Conservation (phyloP, 2,797 vertebrate species). For the Phalloptychus januarius region DNA sequence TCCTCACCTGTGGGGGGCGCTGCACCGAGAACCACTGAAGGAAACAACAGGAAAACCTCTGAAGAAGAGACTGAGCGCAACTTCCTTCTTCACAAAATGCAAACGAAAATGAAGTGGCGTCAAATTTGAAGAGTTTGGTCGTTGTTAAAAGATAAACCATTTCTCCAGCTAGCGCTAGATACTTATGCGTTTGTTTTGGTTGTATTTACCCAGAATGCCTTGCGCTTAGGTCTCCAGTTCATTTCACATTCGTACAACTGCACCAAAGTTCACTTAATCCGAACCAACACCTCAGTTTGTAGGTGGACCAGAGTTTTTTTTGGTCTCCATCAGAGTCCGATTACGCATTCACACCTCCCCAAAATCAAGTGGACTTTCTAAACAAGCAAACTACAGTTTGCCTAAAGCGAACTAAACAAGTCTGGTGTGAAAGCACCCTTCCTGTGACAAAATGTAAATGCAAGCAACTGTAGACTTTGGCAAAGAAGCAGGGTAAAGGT, state of each 20-base stretch:
- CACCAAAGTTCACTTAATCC: not conserved
- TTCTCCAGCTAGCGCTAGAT: not conserved
- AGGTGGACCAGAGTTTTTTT: not conserved
- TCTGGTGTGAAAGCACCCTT: not conserved
- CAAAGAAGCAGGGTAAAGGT: not conserved
- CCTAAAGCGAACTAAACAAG: not conserved
- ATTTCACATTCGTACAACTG: not conserved
- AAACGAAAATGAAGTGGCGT: too few relatives aligned
- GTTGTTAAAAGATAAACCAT: too few relatives aligned
- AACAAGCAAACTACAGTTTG: not conserved
- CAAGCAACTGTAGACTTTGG: not conserved
- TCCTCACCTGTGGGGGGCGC: too few relatives aligned
- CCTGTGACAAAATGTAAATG: not conserved
- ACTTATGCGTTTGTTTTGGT: not conserved
- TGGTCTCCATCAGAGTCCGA: not conserved
- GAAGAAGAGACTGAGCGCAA: too few relatives aligned
- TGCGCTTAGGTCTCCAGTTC: not conserved
- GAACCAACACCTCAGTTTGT: not conserved
- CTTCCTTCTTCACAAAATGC: too few relatives aligned
- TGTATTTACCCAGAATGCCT: not conserved
- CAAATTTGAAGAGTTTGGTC: not conserved
- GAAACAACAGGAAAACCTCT: too few relatives aligned
- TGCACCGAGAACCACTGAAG: too few relatives aligned
- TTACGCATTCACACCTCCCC: not conserved
- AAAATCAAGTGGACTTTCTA: not conserved